Base-by-base conservation (phyloP, 2,797 vertebrate species). In the Oreortyx pictus region DNA sequence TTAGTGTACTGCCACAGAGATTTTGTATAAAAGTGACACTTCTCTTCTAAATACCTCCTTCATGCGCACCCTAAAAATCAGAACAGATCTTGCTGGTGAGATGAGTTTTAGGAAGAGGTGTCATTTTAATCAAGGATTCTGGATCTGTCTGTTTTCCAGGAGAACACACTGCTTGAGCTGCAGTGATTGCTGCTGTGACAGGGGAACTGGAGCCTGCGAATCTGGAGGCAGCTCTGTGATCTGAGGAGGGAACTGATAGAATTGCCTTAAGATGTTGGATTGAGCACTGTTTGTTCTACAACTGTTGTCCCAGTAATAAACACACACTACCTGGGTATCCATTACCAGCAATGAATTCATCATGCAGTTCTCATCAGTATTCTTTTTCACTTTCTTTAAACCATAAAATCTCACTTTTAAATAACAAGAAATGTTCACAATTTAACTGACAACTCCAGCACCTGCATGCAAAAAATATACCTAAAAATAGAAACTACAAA, bases 41-140 rank as follows among this genome's bases (percentile, higher is more conserved):
- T 50, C 46, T 73, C 41, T 54, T 61, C 54, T 57, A 57, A 84
- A 52, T 2, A 0, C 16, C 64, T 79, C 25, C 43, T 71, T 64
- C 62, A 43, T 22, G 11, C 8, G 33, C 7, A 39, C 46, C 57
- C 44, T 60, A 44, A 43, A 49, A 66, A 65, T 56, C 66, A 84
- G 64, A 68, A 74, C 57, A 77, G 73, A 52, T 52, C 25, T 72
- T 84, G 62, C 86, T 79, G 47, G 43, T 87, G 77, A 61, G 59
- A 81, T 66, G 57, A 46, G 9, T 56, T 90, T 57, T 35, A 70
- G 60, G 62, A 84, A 83, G 47, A 74, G 43, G 22, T 60, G 50
- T 18, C 47, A 79, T 89, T 91, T 88, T 75, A 94, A 80, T 77
- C 67, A 80, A 71, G 54, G n/a, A 74, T 87, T 85, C 61, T 74